A percentile compares a stretch with the other conserved stretches of the same genome.
Evolutionary conservation across 2,888 invertebrate species (phyloP).

Genomic region (Phasia obesa): DNA sequence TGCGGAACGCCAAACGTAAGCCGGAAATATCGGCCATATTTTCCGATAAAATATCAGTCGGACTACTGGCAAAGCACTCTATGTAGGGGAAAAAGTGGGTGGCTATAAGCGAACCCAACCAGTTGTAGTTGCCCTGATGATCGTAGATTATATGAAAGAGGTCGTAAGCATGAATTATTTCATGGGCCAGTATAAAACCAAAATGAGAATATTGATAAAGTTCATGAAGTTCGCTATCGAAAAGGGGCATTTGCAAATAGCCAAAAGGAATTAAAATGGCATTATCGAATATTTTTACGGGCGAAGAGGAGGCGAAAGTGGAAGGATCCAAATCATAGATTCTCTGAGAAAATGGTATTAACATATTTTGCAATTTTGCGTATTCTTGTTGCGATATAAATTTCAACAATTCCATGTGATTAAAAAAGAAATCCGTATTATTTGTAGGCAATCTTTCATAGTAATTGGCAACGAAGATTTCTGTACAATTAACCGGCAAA

Average conservation of each 20-base stretch:
- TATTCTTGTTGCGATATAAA: slow-evolving; percentile 70
- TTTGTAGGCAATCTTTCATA: slow-evolving; percentile 71
- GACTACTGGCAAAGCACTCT: slow-evolving; percentile 72
- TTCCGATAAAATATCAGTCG: slow-evolving; percentile 73
- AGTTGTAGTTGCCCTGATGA: slow-evolving; percentile 74
- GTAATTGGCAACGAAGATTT: slow-evolving; percentile 68
- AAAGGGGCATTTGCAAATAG: slow-evolving; percentile 76
- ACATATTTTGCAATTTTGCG: slow-evolving; percentile 69
- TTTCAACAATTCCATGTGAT: slow-evolving; percentile 75
- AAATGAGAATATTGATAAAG: slow-evolving; percentile 75
- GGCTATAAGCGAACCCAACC: slow-evolving; percentile 73
- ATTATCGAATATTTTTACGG: slow-evolving; percentile 77
- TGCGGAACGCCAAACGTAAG: slow-evolving; percentile 74
- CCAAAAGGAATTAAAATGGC: slow-evolving; percentile 76
- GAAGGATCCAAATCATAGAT: slow-evolving; percentile 74
- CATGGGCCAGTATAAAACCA: slow-evolving; percentile 77
- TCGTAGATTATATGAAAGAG: slow-evolving; percentile 77
- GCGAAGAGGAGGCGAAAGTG: slow-evolving; percentile 75
- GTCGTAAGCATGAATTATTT: slow-evolving; percentile 77
- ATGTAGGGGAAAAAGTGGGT: slow-evolving; percentile 74
- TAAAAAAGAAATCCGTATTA: slow-evolving; percentile 73
- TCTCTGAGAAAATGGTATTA: slow-evolving; percentile 35
- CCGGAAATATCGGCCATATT: slow-evolving; percentile 77
- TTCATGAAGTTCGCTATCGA: slow-evolving; percentile 69
- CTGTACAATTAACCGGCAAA: slow-evolving; percentile 70